Base-by-base conservation (phyloP, 2,113 vertebrate genomes). In the Pedetes capensis region DNA sequence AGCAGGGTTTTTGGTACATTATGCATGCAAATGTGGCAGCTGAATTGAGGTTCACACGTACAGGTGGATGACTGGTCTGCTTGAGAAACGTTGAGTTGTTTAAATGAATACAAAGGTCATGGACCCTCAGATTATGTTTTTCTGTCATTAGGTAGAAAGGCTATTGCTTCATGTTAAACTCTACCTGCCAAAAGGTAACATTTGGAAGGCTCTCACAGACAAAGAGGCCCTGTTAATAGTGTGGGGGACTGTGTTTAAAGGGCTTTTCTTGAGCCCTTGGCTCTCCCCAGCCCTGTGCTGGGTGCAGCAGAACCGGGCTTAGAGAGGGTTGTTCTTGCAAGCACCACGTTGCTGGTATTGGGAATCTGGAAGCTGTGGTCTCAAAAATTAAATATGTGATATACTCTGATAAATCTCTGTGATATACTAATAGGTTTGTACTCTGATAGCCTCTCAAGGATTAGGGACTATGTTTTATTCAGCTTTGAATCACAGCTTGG, bases 11-110 rank as follows among this genome's bases (percentile, higher is more conserved):
- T 96, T 39, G 32, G 69, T 53, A 49, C 63, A 97, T 97, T 96
- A 97, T 96, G 90, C 90, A 97, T 97, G 97, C 95, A 97, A 96
- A 97, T 97, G 95, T 95, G 94, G 87, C 95, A 97, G 95, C 66
- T 2, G 13, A n/a, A 84, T 89, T 96, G 82, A 80, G 25, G 81
- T 87, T 96, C 93, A 42, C 78, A 66, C 55, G 84, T 25, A 8
- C 85, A 97, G 88, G 84, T 79, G 55, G 86, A 17, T 94, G 96
- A 61, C 80, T 93, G 96, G 79, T 92, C 91, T 47, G 87, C 69
- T 34, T 91, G 93, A 85, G 89, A 96, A 96, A 96, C 93, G 92
- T 91, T 95, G 95, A 91, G 72, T 80, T 90, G 92, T 96, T 91
- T 82, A 92, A 95, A 88, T 95, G 95, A 96, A 95, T 78, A 69